These are phyloP conservation scores for Seladonia tumulorum DNA, from an alignment of 2,888 invertebrate genomes.

Conservation along the genomic window DNA sequence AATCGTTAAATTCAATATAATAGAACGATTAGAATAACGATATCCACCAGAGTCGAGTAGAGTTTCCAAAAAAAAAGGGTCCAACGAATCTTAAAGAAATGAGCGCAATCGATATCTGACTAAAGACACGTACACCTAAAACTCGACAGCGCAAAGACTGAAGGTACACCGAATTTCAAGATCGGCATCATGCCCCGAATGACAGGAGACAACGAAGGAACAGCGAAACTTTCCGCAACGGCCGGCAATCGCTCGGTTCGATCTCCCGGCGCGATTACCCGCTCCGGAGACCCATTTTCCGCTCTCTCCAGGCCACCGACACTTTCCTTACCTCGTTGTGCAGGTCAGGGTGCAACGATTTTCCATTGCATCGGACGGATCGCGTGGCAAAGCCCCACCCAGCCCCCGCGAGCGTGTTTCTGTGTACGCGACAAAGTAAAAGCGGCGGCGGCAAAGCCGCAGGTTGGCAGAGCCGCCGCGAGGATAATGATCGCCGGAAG, in stretches of 20 bases:
- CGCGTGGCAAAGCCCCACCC: conserved; percentile 42
- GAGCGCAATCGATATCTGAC: not conserved
- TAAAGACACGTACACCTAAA: not conserved
- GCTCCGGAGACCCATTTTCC: conserved; percentile 31
- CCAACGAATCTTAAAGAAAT: not conserved
- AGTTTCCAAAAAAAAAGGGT: not conserved
- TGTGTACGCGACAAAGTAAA: conserved; percentile 50
- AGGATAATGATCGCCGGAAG: conserved; percentile 84
- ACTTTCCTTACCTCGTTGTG: conserved; percentile 12
- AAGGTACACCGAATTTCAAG: not conserved
- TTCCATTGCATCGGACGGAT: conserved; percentile 51
- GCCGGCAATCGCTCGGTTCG: not conserved
- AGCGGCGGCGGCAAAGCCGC: conserved; percentile 46
- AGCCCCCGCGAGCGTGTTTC: conserved; percentile 39
- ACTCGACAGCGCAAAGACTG: not conserved
- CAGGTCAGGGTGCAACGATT: conserved; percentile 67
- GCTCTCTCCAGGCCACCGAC: conserved; percentile 16
- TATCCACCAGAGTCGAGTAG: too few species aligned
- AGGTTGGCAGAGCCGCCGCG: conserved; percentile 58
- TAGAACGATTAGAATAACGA: too few species aligned
- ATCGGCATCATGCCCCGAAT: not conserved
- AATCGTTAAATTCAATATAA: too few species aligned
- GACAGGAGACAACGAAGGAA: not conserved
- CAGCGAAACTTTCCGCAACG: not conserved
- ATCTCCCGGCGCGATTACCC: conserved; percentile 5